Evolutionary conservation across 2,888 invertebrate species (phyloP).

Genomic region (Chrysolina oricalcia): DNA sequence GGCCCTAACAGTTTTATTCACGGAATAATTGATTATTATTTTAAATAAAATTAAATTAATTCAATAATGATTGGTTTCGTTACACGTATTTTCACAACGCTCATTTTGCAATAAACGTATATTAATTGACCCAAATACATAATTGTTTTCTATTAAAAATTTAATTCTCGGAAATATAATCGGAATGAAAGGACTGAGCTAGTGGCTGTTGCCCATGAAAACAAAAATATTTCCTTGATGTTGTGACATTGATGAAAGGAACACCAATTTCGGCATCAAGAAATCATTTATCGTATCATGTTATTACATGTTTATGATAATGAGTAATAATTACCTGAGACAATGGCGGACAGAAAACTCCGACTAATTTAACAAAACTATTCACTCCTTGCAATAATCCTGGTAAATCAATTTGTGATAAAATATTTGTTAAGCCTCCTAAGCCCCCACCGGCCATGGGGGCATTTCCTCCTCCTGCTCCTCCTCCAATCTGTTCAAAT

Average conservation of each 20-base stretch:
- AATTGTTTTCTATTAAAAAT: conserved; percentile 48
- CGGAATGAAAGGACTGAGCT: not conserved
- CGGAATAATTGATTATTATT: not conserved
- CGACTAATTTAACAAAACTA: conserved; percentile 67
- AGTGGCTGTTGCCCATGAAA: not conserved
- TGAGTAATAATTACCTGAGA: conserved; percentile 68
- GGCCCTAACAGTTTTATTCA: too few species aligned
- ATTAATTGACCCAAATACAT: conserved; percentile 42
- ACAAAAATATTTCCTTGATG: not conserved
- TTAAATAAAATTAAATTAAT: not conserved
- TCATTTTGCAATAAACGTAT: not conserved
- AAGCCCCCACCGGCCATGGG: conserved; percentile 53
- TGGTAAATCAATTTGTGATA: conserved; percentile 65
- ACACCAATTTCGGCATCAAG: not conserved
- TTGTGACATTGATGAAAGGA: conserved; percentile 6
- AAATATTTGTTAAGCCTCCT: conserved; percentile 62
- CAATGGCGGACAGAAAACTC: conserved; percentile 68
- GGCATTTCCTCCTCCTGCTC: conserved; percentile 40
- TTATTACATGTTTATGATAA: conserved; percentile 21
- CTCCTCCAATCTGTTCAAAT: conserved; percentile 49
- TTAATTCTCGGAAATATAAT: not conserved
- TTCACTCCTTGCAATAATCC: conserved; percentile 66
- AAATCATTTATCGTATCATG: not conserved
- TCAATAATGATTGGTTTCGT: not conserved
- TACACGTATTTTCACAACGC: not conserved